Conservation (phyloP, 2,888 invertebrate species). For the Schizaphis graminum region DNA sequence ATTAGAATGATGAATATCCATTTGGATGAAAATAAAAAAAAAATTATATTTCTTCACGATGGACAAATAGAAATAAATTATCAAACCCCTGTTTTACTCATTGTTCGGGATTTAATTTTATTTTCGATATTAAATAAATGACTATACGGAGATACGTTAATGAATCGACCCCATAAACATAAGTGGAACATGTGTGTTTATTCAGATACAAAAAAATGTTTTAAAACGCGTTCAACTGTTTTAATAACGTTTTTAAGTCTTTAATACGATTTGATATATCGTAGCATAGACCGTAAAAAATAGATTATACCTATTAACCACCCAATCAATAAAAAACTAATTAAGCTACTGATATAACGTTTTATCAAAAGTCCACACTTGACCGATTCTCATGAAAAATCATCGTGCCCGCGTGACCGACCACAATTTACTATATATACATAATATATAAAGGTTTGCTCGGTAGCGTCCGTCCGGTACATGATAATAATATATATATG, state of each 20-base stretch:
- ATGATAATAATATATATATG: background rate
- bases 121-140: background rate
- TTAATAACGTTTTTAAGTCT: background rate
- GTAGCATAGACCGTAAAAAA: background rate
- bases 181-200: background rate
- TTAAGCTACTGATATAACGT: background rate
- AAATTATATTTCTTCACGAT: background rate
- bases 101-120: background rate
- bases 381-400: background rate
- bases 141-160: background rate
- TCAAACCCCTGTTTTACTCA: background rate
- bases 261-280: background rate
- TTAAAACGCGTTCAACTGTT: background rate
- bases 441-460: background rate
- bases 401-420: background rate
- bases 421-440: background rate
- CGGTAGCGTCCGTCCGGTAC: constrained; percentile 29
- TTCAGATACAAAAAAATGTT: background rate
- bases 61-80: constrained; percentile 15
- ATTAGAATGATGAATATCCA: constrained; percentile 49
- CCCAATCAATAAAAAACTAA: background rate
- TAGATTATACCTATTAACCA: background rate
- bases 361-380: background rate
- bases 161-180: background rate
- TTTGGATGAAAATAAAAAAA: constrained; percentile 14